Base-by-base conservation (phyloP, 2,888 invertebrate genomes). In the Chrysolina haemoptera region DNA sequence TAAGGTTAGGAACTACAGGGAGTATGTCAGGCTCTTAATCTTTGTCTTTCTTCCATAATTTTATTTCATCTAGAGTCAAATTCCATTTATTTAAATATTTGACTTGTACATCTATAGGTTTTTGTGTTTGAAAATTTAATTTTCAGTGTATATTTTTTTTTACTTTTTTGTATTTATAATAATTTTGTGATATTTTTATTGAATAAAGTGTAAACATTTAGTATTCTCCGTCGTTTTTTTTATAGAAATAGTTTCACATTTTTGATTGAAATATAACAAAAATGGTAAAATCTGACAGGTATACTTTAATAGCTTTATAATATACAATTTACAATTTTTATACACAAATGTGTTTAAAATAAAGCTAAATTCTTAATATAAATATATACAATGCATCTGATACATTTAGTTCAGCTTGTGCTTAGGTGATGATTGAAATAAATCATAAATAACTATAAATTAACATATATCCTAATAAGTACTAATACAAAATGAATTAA, bases 331-430 rank as follows among this genome's bases (percentile, higher is more conserved):
- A 59, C 59, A 59, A 27, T 27, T 27, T n/a, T 59, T 59, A 59
- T 59, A 59, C 46, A 48, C 27, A 0, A 46, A 66, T 66, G 66
- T 66, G 46, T 66, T 48, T 8, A 66, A 66, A 50, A 59, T 59
- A 59, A 22, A 27, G 22, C 35, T 59, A 22, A 59, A 59, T 35
- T 35, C n/a, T 11, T 8, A 59, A 27, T 35, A 59, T 27, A 35
- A 59, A 59, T 59, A 59, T 59, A 59, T 59, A 59, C 59, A 59
- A 53, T 20, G 53, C 35, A 35, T 59, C 27, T 27, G 16, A 27
- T n/a, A 27, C 20, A 20, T 53, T 20, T 20, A 20, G 20, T 53
- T 20, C 20, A 9, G 20, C 1, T 53, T 53, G 53, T 53, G 20
- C 53, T 18, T 53, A 20, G 18, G 53, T 11, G 18, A 53, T 53